phyloP scores from a whole-genome alignment of 2,797 vertebrate species.

The Paramormyrops hopkinsi region DNA sequence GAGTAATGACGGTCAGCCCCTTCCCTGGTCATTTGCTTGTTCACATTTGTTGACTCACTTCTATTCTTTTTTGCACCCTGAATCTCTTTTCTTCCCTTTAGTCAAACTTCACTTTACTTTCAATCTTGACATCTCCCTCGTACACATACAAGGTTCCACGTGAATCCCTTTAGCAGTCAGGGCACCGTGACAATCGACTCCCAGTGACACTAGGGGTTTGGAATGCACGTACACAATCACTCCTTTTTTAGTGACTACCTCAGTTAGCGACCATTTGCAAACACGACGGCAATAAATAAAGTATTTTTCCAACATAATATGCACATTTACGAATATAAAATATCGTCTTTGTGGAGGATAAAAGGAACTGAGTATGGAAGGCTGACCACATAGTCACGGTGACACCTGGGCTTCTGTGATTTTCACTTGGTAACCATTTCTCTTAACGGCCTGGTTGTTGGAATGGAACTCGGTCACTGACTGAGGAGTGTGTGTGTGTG shows the following conservation, averaged over 20 bases:
- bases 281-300: background rate
- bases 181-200: background rate
- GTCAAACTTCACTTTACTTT: background rate
- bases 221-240: background rate
- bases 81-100: background rate
- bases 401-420: background rate
- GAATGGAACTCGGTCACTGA: background rate
- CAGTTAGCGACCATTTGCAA: background rate
- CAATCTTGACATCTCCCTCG: background rate
- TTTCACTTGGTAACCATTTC: background rate
- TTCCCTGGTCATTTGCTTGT: background rate
- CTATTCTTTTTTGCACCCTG: background rate
- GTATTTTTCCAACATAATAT: background rate
- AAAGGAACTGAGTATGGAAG: background rate
- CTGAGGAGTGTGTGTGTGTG: background rate
- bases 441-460: background rate
- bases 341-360: background rate
- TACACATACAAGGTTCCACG: background rate
- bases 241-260: background rate
- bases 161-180: background rate
- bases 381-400: background rate
- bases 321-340: background rate
- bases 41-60: background rate
- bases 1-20: conserved; percentile 79
- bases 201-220: background rate